phyloP scores from a whole-genome alignment of 2,888 invertebrate genomes.

The Uropetala carovei region DNA sequence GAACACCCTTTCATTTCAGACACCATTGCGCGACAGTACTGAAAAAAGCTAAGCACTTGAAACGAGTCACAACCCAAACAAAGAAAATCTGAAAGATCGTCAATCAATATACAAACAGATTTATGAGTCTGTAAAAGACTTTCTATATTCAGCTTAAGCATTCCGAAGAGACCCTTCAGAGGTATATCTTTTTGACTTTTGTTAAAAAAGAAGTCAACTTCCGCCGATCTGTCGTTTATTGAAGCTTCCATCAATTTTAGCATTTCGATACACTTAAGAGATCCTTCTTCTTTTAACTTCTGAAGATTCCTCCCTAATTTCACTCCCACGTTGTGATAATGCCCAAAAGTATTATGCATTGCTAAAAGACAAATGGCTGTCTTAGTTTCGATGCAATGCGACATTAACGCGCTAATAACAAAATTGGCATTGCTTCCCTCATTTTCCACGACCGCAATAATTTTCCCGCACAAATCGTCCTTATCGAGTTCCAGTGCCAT shows the following conservation, averaged over 20 bases:
- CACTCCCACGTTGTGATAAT: constrained; percentile 85
- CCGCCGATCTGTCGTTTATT: constrained; percentile 75
- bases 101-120: constrained; percentile 81
- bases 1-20: constrained; percentile 73
- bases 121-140: constrained; percentile 73
- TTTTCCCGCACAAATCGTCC: constrained; percentile 76
- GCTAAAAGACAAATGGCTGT: constrained; percentile 81
- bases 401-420: constrained; percentile 82
- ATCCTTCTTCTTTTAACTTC: constrained; percentile 75
- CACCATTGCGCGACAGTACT: constrained; percentile 75
- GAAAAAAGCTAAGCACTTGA: constrained; percentile 77
- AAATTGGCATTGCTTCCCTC: constrained; percentile 85
- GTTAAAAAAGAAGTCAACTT: constrained; percentile 74
- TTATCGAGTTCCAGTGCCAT: constrained; percentile 82
- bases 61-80: constrained; percentile 79
- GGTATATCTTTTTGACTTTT: constrained; percentile 71
- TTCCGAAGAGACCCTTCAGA: constrained; percentile 75
- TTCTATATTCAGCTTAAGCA: constrained; percentile 74
- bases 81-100: constrained; percentile 84
- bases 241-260: constrained; percentile 73
- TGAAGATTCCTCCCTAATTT: constrained; percentile 85
- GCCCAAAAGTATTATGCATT: constrained; percentile 83
- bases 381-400: constrained; percentile 80
- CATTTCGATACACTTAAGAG: constrained; percentile 78
- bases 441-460: constrained; percentile 83